A percentile compares a stretch with the other conserved stretches of the same genome.
These are phyloP conservation scores for Rhynchonycteris naso DNA, from an alignment of 2,797 vertebrate species.

Conservation along the genomic window DNA sequence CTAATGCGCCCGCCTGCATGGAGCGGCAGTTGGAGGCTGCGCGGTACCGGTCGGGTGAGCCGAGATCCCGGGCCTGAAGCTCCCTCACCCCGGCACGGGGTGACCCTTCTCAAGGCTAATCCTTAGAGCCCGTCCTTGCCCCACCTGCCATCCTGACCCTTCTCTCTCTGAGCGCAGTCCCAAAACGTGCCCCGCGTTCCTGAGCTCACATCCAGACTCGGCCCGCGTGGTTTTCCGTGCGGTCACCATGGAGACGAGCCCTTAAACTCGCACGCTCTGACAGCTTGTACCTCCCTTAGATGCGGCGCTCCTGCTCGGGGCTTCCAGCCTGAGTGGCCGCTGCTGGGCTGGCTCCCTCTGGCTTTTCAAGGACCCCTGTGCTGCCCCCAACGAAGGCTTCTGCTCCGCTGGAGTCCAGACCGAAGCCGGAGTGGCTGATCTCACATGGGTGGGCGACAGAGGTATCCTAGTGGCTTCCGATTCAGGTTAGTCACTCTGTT, in stretches of 20 bases:
- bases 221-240: background rate
- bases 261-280: background rate
- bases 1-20: constrained; percentile 96
- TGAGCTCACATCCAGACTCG: background rate
- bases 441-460: constrained; percentile 92
- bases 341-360: constrained; percentile 97
- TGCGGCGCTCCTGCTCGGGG: constrained; percentile 92
- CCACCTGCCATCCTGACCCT: background rate
- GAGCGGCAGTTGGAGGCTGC: constrained; percentile 93
- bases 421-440: constrained; percentile 93
- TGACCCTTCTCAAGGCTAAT: background rate
- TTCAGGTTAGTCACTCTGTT: constrained; percentile 87
- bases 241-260: constrained; percentile 65
- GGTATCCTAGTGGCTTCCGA: constrained; percentile 93
- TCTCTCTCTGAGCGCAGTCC: background rate
- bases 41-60: constrained; percentile 91
- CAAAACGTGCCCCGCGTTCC: background rate
- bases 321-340: constrained; percentile 93
- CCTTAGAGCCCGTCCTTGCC: background rate
- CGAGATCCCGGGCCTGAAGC: constrained; percentile 13
- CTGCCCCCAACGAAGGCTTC: constrained; percentile 94
- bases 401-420: constrained; percentile 97
- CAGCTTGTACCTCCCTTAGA: constrained; percentile 83
- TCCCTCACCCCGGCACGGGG: background rate
- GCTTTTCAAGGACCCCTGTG: constrained; percentile 93